Evolutionary conservation across 1,140 invertebrate genomes (phyloP), one percentile per base, ranked within the genome.

Genomic region (Drosophila asahinai): DNA sequence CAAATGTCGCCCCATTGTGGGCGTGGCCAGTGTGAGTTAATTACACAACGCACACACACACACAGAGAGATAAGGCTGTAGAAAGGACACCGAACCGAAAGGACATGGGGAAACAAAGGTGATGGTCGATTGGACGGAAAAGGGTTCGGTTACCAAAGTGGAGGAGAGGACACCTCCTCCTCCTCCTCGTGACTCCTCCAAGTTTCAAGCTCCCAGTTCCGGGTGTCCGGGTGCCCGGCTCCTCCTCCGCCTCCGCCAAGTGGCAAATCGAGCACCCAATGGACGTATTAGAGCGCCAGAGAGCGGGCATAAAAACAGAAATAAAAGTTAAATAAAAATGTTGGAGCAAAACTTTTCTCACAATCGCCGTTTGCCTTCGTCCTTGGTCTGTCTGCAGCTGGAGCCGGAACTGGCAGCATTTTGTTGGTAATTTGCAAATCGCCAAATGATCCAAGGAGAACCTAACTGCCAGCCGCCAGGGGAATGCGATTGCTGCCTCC

Each of bases 281-380:
- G 84, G 84, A 87, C 77, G 65, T 75, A 87, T 87, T 87, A 89
- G 83, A 65, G 25, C 51, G 38, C 19, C 59, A 47, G 58, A 62
- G 52, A 60, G 38, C 73, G 42, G 62, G 62, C 70, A 81, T 78
- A 89, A 81, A 84, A 74, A 71, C 60, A 77, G 77, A 81, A 84
- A 84, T 84, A 87, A 83, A 83, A 87, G 81, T 89, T 83, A 71
- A 87, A 87, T 89, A 89, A 80, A 86, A 79, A 83, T 80, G 81
- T 63, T 79, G 48, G 67, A 72, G 64, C 67, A 52, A 80, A 89
- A 71, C 70, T 87, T 78, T 78, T 47, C 77, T 60, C 62, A 77
- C 60, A 87, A 82, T 80, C 74, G 67, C 47, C 60, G 33, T 11
- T 36, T n/a, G 30, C 73, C 45, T 22, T 25, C 22, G 12, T 36